Evolutionary conservation across 2,113 vertebrate species (phyloP).

Genomic region (Genyomyrus donnyi): DNA sequence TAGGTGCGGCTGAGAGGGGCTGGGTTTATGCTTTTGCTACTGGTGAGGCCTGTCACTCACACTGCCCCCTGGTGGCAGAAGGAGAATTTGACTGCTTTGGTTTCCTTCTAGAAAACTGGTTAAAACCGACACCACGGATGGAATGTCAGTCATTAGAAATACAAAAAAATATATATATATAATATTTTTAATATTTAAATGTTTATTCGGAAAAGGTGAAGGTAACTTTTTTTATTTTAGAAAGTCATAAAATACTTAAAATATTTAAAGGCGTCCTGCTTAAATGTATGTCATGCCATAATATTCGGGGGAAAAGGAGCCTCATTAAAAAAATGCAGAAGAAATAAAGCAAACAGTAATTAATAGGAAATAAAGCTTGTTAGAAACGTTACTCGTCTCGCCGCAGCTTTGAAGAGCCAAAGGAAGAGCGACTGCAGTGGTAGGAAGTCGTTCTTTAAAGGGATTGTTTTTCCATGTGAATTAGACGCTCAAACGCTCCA

Average conservation of each 20-base stretch:
- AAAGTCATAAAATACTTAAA: not conserved
- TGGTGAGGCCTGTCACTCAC: not conserved
- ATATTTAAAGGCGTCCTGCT: not conserved
- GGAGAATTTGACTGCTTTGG: not conserved
- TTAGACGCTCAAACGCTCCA: not conserved
- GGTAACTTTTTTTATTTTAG: not conserved
- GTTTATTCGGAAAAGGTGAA: not conserved
- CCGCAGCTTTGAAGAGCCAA: not conserved
- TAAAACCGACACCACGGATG: not conserved
- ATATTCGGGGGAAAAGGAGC: not conserved
- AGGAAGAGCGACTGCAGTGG: not conserved
- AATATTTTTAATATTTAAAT: not conserved
- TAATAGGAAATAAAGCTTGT: not conserved
- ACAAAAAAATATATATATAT: not conserved
- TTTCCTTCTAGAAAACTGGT: not conserved
- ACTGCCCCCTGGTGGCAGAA: conserved; percentile 17
- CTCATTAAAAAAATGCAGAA: not conserved
- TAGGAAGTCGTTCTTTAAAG: not conserved
- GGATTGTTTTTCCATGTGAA: not conserved
- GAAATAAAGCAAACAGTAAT: no score
- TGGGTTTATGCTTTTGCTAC: not conserved
- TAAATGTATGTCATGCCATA: not conserved
- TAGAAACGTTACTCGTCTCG: not conserved
- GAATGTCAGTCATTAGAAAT: not conserved
- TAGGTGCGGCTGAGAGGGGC: not conserved